Base-by-base conservation (phyloP, 1,140 invertebrate species). In the Drosophila watanabei region DNA sequence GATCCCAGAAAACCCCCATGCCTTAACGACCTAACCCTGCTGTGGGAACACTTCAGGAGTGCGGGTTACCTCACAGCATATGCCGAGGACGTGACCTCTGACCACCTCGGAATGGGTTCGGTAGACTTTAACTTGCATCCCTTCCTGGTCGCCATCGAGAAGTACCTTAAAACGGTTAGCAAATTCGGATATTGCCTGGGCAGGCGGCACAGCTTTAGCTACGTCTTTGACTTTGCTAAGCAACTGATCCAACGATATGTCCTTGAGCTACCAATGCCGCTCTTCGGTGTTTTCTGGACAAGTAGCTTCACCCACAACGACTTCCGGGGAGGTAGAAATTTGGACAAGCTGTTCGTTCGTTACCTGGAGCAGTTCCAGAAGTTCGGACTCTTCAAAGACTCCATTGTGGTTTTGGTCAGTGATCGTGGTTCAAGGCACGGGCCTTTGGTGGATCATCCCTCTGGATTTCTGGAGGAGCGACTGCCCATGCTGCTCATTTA, bases 381-480 rank as follows among this genome's bases (percentile, higher is more conserved):
- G 2, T 92, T 93, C 2, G 94, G 95, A 0, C 93, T 95, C 8
- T 93, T 96, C 45, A 94, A 97, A 30, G 94, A 95, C 45, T 95
- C 96, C 0, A 93, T 96, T 79, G 91, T 99, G 0, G 94, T 99
- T 20, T 94, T 98, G 20, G 94, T 98, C 76, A 98, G 97, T 80
- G 98, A 99, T 93, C 98, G 99, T 92, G 98, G 98, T 0, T 96
- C 98, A 81, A 92, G 98, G 18, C 98, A 96, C 94, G 98, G 98
- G 5, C 93, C 93, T 4, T 95, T 98, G 33, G 91, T 97, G 39
- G 88, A 95, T 56, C 59, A 91, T 18, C 13, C 54, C 78, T 95
- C 96, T 49, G 98, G 98, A 0, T 96, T 79, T 96, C 92, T 95
- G 97, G 98, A 99, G 92, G 98, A 99, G 92, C 93, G 98, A 45